Evolutionary conservation across 1,140 invertebrate species (phyloP).

Genomic region (Thrips palmi): DNA sequence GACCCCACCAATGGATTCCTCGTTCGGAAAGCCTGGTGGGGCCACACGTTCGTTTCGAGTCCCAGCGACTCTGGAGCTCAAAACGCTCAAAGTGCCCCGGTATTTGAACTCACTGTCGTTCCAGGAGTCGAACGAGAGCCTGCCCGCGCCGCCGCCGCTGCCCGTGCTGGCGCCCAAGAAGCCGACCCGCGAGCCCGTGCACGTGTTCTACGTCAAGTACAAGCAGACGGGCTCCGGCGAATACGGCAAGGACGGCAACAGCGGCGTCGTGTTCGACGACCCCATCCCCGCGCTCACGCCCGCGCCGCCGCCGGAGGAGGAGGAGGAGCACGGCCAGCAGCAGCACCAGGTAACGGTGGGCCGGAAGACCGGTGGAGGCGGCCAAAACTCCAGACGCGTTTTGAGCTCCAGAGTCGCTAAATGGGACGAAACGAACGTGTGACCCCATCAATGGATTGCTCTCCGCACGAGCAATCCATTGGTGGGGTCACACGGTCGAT

Average conservation of each 20-base stretch:
- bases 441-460: too few relatives aligned
- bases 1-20: too few relatives aligned
- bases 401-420: too few relatives aligned
- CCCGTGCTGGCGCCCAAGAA: slow-evolving; percentile 25
- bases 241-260: slow-evolving; percentile 24
- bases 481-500: too few relatives aligned
- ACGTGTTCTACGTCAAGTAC: slow-evolving; percentile 79
- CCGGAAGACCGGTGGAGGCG: slow-evolving; percentile 9
- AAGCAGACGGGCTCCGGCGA: slow-evolving; percentile 44
- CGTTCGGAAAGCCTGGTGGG: too few relatives aligned
- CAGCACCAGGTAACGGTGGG: slow-evolving; percentile 1
- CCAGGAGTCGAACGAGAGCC: slow-evolving; percentile 66
- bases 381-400: slow-evolving; percentile 8
- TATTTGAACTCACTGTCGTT: too few relatives aligned
- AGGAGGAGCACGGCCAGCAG: slow-evolving; percentile 17
- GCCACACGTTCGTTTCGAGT: too few relatives aligned
- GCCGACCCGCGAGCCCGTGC: slow-evolving; percentile 39
- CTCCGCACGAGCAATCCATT: slow-evolving; percentile 19
- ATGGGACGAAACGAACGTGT: too few relatives aligned
- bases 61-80: too few relatives aligned
- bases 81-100: too few relatives aligned
- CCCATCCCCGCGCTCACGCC: slow-evolving; percentile 54
- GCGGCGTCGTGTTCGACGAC: slow-evolving; percentile 47
- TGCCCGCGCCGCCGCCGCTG: slow-evolving; percentile 40
- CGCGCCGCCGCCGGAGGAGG: slow-evolving; percentile 32